Conservation (phyloP, 2,888 invertebrate species). For the Pollenia angustigena region DNA sequence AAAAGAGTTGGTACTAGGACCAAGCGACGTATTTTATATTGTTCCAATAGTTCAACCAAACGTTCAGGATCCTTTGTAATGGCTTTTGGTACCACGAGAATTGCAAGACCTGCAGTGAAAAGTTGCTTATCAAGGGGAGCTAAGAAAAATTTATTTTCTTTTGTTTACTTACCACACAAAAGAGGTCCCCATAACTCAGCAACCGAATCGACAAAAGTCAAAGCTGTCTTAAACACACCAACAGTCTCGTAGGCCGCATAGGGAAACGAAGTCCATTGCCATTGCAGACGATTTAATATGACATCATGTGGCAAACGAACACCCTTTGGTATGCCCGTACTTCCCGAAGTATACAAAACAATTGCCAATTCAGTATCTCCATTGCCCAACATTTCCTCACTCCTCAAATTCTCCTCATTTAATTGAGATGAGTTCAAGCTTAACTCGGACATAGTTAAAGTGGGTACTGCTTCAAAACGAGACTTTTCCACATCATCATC, state of each 20-base stretch:
- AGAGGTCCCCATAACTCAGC: slow-evolving; percentile 95
- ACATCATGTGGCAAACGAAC: slow-evolving; percentile 91
- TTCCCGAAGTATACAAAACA: slow-evolving; percentile 88
- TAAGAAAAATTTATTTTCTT: not conserved
- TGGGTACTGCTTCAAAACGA: slow-evolving; percentile 77
- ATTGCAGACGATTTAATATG: slow-evolving; percentile 92
- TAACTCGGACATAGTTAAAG: slow-evolving; percentile 78
- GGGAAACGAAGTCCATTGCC: slow-evolving; percentile 94
- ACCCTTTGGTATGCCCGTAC: slow-evolving; percentile 95
- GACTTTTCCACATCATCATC: slow-evolving; percentile 84
- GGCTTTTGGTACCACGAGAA: slow-evolving; percentile 90
- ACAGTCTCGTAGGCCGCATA: slow-evolving; percentile 88
- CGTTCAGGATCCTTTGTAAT: slow-evolving; percentile 91
- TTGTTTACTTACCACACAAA: slow-evolving; percentile 86
- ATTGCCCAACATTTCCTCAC: slow-evolving; percentile 83
- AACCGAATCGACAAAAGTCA: slow-evolving; percentile 96
- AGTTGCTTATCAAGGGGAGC: not conserved
- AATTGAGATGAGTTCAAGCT: slow-evolving; percentile 79
- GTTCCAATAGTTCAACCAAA: slow-evolving; percentile 88
- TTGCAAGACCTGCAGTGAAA: slow-evolving; percentile 84
- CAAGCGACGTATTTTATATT: slow-evolving; percentile 91
- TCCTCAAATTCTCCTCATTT: slow-evolving; percentile 79
- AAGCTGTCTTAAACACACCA: slow-evolving; percentile 94
- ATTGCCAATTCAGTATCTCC: slow-evolving; percentile 80
- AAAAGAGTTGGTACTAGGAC: slow-evolving; percentile 94